phyloP scores from a whole-genome alignment of 1,140 invertebrate species.

The Belonocnema kinseyi region DNA sequence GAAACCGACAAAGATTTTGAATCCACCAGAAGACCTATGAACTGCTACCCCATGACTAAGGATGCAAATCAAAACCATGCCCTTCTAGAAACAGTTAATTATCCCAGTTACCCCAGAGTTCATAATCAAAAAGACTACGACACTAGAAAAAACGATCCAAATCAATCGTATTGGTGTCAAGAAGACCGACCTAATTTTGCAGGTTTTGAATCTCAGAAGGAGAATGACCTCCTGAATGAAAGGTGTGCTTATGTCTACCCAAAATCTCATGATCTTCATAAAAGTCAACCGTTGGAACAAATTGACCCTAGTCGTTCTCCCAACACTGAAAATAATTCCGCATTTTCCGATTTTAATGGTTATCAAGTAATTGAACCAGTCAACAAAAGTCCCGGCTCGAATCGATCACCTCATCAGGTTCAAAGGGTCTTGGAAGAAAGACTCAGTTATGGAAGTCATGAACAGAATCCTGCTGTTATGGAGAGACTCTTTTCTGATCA shows the following conservation, averaged over 20 bases:
- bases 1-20: constrained; percentile 57
- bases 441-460: constrained; percentile 53
- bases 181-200: constrained; percentile 45
- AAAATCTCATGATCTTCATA: constrained; percentile 56
- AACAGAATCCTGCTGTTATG: constrained; percentile 46
- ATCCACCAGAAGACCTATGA: constrained; percentile 48
- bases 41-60: constrained; percentile 52
- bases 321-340: constrained; percentile 44
- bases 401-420: constrained; percentile 45
- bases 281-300: constrained; percentile 53
- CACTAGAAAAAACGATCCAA: constrained; percentile 44
- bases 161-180: constrained; percentile 50
- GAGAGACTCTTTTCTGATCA: constrained; percentile 60
- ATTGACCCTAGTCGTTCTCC: constrained; percentile 61
- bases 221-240: constrained; percentile 36
- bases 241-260: constrained; percentile 56
- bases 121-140: constrained; percentile 46
- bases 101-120: constrained; percentile 37
- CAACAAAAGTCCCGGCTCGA: constrained; percentile 34
- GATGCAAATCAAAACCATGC: constrained; percentile 56
- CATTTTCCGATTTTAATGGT: constrained; percentile 47
- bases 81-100: constrained; percentile 33
- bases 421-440: constrained; percentile 56
- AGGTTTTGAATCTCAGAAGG: constrained; percentile 49
- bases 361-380: constrained; percentile 52